Evolutionary conservation across 2,888 invertebrate genomes (phyloP).

Genomic region (Mycalesis mineus): DNA sequence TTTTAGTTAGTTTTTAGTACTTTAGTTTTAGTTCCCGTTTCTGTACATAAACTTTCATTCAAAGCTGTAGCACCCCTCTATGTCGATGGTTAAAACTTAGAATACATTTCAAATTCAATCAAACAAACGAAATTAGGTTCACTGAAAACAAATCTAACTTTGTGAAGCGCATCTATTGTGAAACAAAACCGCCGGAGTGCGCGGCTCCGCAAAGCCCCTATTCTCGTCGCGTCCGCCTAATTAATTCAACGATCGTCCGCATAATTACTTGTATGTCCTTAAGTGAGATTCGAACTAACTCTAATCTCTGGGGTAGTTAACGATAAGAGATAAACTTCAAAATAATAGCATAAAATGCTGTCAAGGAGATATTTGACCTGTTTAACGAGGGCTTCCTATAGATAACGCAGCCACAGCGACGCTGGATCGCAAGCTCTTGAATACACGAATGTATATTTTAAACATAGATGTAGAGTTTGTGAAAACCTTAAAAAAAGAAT

Average conservation of each 20-base stretch:
- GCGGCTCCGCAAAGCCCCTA: constrained; percentile 50
- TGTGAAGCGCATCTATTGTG: constrained; percentile 39
- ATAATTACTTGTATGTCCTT: constrained; percentile 73
- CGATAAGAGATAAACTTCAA: too few species aligned
- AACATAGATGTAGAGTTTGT: too few species aligned
- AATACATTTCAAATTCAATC: constrained; percentile 16
- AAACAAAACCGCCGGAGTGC: constrained; percentile 30
- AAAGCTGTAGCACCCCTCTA: neutral
- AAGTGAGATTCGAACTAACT: constrained; percentile 59
- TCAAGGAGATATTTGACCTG: too few species aligned
- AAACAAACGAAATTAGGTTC: constrained; percentile 25
- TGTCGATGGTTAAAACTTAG: neutral
- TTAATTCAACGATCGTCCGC: constrained; percentile 76
- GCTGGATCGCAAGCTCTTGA: too few species aligned
- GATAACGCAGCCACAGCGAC: too few species aligned
- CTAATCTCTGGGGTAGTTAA: constrained; percentile 54
- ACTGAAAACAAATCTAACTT: constrained; percentile 29
- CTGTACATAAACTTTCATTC: neutral
- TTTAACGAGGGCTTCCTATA: too few species aligned
- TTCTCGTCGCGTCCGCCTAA: constrained; percentile 55
- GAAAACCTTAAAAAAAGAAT: too few species aligned
- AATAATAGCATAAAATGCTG: too few species aligned
- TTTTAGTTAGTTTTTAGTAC: too few species aligned
- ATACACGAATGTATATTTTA: too few species aligned
- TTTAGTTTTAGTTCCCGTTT: too few species aligned